Evolutionary conservation across 2,888 invertebrate species (phyloP), one percentile per base, ranked within the genome.

Genomic region (Oscheius sp.): DNA sequence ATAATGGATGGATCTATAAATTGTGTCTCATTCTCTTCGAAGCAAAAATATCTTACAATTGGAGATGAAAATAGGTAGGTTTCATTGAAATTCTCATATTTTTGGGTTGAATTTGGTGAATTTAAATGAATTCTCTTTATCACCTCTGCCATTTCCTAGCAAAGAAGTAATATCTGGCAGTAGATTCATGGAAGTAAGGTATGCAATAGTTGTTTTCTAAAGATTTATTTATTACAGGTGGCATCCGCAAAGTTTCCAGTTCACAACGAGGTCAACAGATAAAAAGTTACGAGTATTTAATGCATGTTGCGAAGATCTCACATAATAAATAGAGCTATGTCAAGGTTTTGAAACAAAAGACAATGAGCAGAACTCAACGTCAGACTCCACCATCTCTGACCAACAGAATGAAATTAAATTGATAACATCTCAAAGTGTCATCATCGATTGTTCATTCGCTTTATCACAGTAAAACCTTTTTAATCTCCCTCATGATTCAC

Each of bases 401-500:
- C n/a, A n/a, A n/a, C n/a, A n/a, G n/a, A n/a, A n/a, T n/a, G n/a
- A n/a, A n/a, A n/a, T n/a, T n/a, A n/a, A n/a, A n/a, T 36, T 47
- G 47, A 47, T 47, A 47, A 24, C 47, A 22, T 4, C 8, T 9
- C 8, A 44, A 12, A 24, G 20, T 47, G 22, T 9, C 5, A n/a
- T n/a, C n/a, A 47, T 47, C 47, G 47, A 47, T 47, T 24, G 47
- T 12, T 32, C 14, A n/a, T 17, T 17, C 32, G 9, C 22, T 33
- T 54, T 54, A 54, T 54, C 54, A 36, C 32, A 32, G n/a, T 54
- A 54, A 54, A 54, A 30, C 54, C 54, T 17, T n/a, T 54, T 32
- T 54, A 54, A 54, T 54, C 54, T 17, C 54, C 28, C 28, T 20
- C 36, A 33, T 54, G 54, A 54, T 54, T 54, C 54, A 54, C 32